phyloP scores from a whole-genome alignment of 2,888 invertebrate species.

The Chrysotoxum bicinctum region DNA sequence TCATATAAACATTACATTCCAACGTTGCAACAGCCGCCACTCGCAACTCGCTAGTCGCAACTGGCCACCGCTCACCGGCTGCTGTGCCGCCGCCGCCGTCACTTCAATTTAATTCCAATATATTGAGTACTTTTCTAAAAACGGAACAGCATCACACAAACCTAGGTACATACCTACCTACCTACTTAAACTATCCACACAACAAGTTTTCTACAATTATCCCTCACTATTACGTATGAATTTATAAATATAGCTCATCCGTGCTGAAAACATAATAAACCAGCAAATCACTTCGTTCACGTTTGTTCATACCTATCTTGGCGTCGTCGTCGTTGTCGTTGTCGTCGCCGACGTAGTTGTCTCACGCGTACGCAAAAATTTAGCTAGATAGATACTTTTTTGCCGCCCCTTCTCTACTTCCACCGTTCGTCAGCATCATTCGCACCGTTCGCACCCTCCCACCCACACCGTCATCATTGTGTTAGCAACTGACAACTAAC shows the following conservation, averaged over 20 bases:
- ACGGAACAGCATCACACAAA: constrained; percentile 63
- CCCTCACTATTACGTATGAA: constrained; percentile 57
- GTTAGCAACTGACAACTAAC: constrained; percentile 20
- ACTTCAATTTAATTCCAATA: constrained; percentile 71
- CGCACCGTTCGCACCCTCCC: background rate
- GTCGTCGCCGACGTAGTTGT: constrained; percentile 29
- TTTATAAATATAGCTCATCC: constrained; percentile 69
- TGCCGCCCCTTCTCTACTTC: background rate
- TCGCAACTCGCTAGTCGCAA: background rate
- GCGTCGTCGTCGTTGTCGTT: background rate
- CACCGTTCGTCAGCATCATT: background rate
- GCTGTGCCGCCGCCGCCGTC: constrained; percentile 29
- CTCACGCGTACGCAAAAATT: constrained; percentile 50
- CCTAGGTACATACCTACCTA: background rate
- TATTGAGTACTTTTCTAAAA: constrained; percentile 71
- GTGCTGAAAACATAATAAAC: constrained; percentile 69
- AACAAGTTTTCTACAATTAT: constrained; percentile 63
- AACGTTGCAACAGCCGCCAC: constrained; percentile 7
- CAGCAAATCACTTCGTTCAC: constrained; percentile 62
- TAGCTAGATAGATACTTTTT: constrained; percentile 26
- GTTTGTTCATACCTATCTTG: constrained; percentile 37
- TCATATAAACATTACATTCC: constrained; percentile 50
- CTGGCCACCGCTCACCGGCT: constrained; percentile 6
- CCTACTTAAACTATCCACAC: constrained; percentile 33
- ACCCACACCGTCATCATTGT: background rate